These are phyloP conservation scores for Lottia scabra DNA, from an alignment of 2,888 invertebrate species.

Conservation along the genomic window DNA sequence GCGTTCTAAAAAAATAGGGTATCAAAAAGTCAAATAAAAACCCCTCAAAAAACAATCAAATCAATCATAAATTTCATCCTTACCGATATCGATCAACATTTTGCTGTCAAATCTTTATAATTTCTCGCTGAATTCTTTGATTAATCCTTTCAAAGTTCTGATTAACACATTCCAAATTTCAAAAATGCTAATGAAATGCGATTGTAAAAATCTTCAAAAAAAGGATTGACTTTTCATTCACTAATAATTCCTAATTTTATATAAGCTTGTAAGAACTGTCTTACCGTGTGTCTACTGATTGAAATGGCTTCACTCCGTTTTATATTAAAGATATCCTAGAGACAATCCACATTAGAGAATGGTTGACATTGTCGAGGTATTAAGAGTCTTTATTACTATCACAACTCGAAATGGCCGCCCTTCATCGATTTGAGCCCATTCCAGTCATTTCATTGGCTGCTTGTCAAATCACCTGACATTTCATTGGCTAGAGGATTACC, in stretches of 20 bases:
- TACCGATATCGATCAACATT: no score
- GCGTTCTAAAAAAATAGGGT: no score
- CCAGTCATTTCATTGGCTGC: background rate
- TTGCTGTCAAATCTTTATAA: no score
- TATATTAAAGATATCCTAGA: background rate
- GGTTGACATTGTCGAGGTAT: background rate
- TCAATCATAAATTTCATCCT: no score
- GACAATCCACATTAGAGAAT: background rate
- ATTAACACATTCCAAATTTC: no score
- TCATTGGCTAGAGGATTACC: background rate
- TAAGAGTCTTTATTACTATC: background rate
- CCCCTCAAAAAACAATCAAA: no score
- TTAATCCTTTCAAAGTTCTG: no score
- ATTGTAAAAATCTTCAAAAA: no score
- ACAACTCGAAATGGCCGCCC: constrained; percentile 7
- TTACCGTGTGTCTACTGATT: background rate
- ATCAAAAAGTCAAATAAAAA: no score
- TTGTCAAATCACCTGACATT: background rate
- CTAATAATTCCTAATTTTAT: background rate
- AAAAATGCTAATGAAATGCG: no score
- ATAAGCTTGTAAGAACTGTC: background rate
- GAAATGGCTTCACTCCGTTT: background rate
- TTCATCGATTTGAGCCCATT: background rate
- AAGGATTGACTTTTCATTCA: no score
- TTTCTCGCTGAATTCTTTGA: no score